Evolutionary conservation across 2,113 vertebrate genomes (phyloP), one percentile per base, ranked within the genome.

Genomic region (Actinemys pallida): DNA sequence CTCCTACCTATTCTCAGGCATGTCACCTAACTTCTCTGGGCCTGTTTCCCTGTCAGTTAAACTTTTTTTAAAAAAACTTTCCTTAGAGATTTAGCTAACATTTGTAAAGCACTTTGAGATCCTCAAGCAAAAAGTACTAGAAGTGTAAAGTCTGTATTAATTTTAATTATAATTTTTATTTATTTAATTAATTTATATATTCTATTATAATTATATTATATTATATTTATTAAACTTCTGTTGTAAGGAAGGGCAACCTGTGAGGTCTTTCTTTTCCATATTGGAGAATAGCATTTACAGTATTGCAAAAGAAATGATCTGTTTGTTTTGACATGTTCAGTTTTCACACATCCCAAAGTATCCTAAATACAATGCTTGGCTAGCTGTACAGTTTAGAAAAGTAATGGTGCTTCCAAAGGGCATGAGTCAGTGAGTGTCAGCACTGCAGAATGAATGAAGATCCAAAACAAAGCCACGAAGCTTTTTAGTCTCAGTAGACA

Each of bases 361-460:
- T 50, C 72, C 79, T 52, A 56, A 47, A 65, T 84, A 72, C 54
- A 53, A 47, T 22, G 93, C 45, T 85, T 97, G 95, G 95, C 94
- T 27, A 49, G 65, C 54, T 2, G 10, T 88, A n/a, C 29, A 14
- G 27, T 50, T 88, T 69, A 80, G 89, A 3, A 5, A 7, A 31
- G 92, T 90, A 96, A 95, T 65, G 82, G 56, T 65, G 88, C 80
- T 95, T 96, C 97, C 87, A 96, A 95, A 91, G 83, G 85, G 82
- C 86, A 81, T n/a, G 80, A 94, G 87, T 59, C 80, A 75, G 69
- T 1, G 10, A 95, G 90, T 57, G 96, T 54, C 82, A 10, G 53
- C 62, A 8, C 72, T 59, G 84, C 89, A 91, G 92, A 87, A 89
- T 81, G 62, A 89, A 78, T 92, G 90, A 65, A 75, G 90, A 81